Base-by-base conservation (phyloP, 2,888 invertebrate genomes). In the Halocaridina rubra region DNA sequence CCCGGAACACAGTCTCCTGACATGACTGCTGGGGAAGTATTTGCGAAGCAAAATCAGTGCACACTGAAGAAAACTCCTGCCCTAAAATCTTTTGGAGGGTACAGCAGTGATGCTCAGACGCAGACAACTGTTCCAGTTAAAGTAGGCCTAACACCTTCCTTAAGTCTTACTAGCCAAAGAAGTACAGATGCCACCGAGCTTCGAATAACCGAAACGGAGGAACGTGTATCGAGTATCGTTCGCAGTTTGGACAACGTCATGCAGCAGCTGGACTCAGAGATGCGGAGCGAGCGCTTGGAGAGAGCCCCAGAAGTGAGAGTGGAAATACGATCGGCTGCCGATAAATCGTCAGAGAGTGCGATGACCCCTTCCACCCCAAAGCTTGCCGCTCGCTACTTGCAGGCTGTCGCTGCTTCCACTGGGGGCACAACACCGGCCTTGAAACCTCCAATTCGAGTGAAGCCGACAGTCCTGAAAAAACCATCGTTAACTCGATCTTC, bases 401-500 rank as follows among this genome's bases (percentile, higher is more conserved):
- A 93, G 72, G 88, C 88, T 8, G 88, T 88, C 22, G 87, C 87
- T 19, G 82, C 81, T 10, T 69, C 69, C 10, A 81, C 85, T 24
- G 86, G 86, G 16, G 80, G 84, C 4, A 32, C 80, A 29, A 16
- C 84, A 4, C 72, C 84, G 7, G 80, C 59, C 16, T 22, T 81
- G 86, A 95, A 95, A 90, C 95, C 95, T 8, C 94, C 94, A 90
- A 93, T 95, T 85, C 95, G 96, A 90, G 94, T 94, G 77, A 96
- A 96, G 92, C 96, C 96, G 19, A 94, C 95, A 89, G 94, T 96
- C 89, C 93, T 96, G 91, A 93, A 94, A 89, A 95, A 94, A 90
- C 94, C 94, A 59, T 92, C 92, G 46, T 91, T 93, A 88, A 92
- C 93, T 32, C 90, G 75, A 16, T 59, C 64, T 22, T 82, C 82